phyloP scores from a whole-genome alignment of 2,797 vertebrate species.

The Taenioides sp. region DNA sequence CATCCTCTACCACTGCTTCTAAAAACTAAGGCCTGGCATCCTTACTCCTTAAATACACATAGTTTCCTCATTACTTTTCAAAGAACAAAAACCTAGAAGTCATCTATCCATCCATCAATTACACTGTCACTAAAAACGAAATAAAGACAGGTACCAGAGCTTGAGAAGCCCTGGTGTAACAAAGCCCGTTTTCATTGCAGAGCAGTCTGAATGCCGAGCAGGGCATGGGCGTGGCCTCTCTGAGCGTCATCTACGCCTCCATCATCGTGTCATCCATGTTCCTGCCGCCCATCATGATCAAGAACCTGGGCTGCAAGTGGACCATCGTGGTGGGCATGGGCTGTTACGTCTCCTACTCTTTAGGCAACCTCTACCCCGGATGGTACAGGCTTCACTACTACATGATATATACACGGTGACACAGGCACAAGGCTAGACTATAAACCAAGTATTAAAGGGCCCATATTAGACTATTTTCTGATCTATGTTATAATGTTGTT shows the following conservation, averaged over 20 bases:
- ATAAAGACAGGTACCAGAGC: background rate
- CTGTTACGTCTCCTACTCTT: constrained; percentile 88
- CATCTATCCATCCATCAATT: background rate
- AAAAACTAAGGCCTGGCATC: too few species aligned
- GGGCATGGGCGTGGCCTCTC: constrained; percentile 88
- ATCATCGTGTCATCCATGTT: constrained; percentile 94
- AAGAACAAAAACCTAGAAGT: background rate
- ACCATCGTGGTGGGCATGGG: constrained; percentile 87
- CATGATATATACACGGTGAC: background rate
- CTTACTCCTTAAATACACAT: too few species aligned
- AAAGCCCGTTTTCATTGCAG: constrained; percentile 63
- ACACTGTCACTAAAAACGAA: background rate
- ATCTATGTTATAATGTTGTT: too few species aligned
- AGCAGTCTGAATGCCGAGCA: constrained; percentile 89
- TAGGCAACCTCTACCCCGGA: constrained; percentile 91
- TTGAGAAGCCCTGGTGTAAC: background rate
- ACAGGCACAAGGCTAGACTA: background rate
- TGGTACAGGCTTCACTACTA: constrained; percentile 76
- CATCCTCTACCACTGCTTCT: too few species aligned
- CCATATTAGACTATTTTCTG: too few species aligned
- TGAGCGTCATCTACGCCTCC: constrained; percentile 88
- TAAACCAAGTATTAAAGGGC: background rate
- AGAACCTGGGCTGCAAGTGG: constrained; percentile 94
- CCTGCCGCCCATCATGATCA: constrained; percentile 89
- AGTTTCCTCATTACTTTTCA: background rate